phyloP scores from a whole-genome alignment of 37 sponge, comb jelly and placozoan genomes.

The Diacarnus erythraeanus region DNA sequence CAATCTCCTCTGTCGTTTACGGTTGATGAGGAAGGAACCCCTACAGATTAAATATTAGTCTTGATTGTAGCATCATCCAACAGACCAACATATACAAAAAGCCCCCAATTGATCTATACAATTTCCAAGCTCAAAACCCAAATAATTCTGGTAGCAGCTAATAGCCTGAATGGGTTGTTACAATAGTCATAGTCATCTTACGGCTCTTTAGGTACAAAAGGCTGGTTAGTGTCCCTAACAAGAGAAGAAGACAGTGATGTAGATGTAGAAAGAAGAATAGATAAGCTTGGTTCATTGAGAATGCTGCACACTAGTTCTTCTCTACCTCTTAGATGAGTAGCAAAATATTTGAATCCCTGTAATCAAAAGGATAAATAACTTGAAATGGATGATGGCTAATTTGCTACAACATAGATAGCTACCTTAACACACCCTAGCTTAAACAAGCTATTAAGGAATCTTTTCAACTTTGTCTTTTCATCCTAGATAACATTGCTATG shows the following conservation, averaged over 20 bases:
- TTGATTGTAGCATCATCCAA: too few relatives aligned
- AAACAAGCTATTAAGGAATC: conserved; percentile 64
- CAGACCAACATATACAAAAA: too few relatives aligned
- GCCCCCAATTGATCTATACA: too few relatives aligned
- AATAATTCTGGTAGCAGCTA: not conserved
- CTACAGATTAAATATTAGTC: conserved; percentile 9
- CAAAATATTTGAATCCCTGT: conserved; percentile 88
- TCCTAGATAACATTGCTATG: too few relatives aligned
- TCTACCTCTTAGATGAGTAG: conserved; percentile 75
- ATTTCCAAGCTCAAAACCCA: too few relatives aligned
- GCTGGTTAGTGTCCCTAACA: conserved; percentile 11
- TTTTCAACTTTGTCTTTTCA: conserved; percentile 72
- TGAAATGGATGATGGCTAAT: not conserved
- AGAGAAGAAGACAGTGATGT: conserved; percentile 66
- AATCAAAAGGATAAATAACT: not conserved
- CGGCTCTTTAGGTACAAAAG: conserved; percentile 20
- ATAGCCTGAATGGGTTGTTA: not conserved
- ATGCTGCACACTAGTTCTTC: conserved; percentile 89
- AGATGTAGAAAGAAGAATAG: conserved; percentile 64
- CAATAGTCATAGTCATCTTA: conserved; percentile 5
- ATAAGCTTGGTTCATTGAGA: conserved; percentile 80
- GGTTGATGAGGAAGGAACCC: conserved; percentile 36
- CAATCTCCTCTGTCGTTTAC: conserved; percentile 64
- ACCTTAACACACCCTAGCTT: conserved; percentile 85
- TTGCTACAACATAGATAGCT: not conserved